A percentile compares a stretch with the other conserved stretches of the same genome.
These are phyloP conservation scores for Vesta saturnalis DNA, from an alignment of 2,888 invertebrate species.

Conservation along the genomic window DNA sequence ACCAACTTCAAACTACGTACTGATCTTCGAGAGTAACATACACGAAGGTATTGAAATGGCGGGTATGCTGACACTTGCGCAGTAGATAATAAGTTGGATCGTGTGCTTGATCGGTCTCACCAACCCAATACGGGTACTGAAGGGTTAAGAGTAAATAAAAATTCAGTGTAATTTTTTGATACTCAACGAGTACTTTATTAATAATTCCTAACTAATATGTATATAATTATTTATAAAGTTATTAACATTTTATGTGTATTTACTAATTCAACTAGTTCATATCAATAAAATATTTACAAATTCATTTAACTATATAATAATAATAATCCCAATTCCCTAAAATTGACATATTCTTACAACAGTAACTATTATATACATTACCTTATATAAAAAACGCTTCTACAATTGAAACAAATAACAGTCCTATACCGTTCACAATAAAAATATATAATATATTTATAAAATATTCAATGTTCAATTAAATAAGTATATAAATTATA, in stretches of 20 bases:
- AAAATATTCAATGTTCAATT: constrained; percentile 44
- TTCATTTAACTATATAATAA: constrained; percentile 61
- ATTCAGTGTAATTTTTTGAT: constrained; percentile 21
- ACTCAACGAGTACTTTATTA: constrained; percentile 49
- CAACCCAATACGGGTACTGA: no score
- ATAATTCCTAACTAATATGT: constrained; percentile 64
- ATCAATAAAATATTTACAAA: constrained; percentile 69
- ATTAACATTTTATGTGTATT: constrained; percentile 63
- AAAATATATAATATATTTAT: constrained; percentile 53
- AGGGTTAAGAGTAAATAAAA: constrained; percentile 4
- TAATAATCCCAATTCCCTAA: constrained; percentile 72
- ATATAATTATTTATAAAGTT: constrained; percentile 65
- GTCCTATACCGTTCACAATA: constrained; percentile 57
- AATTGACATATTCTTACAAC: constrained; percentile 77
- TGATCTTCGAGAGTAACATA: no score
- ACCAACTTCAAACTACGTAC: no score
- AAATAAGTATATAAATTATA: constrained; percentile 55
- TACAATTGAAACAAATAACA: constrained; percentile 55
- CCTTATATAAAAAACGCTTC: constrained; percentile 42
- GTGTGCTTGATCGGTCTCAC: no score
- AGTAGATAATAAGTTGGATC: no score
- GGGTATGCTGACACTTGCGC: no score
- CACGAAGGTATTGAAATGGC: no score
- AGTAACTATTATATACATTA: constrained; percentile 57
- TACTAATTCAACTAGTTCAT: constrained; percentile 63